Evolutionary conservation across 2,113 vertebrate species (phyloP), one percentile per base, ranked within the genome.

Genomic region (Percina caprodes): DNA sequence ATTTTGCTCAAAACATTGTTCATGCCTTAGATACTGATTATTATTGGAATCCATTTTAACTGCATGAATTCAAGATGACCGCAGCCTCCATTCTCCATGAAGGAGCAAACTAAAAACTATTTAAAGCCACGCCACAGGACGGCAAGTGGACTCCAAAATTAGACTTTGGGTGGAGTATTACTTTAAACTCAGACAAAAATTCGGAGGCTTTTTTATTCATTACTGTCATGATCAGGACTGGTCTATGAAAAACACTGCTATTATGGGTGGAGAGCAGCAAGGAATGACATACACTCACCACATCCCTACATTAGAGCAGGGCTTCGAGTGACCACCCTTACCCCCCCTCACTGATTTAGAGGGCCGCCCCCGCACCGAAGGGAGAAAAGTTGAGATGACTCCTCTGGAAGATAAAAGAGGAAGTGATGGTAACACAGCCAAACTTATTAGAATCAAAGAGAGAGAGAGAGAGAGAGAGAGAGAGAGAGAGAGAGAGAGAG

Each of bases 351-450:
- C 69, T 83, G 70, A 84, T 86, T 94, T 90, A 96, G 89, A 96
- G 94, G 89, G 95, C 95, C 35, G 95, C 95, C 91, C 95, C 95
- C 13, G 94, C 92, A 84, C 95, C 95, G 77, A 95, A 96, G 6
- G 95, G 95, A 88, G 95, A 96, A 93, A 95, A 96, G 94, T 95
- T 95, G 88, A 96, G 95, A 88, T 96, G 95, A 86, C 93, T 88
- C 90, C 95, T 95, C 95, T 96, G 94, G 42, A 94, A 94, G 87
- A 92, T 70, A 92, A 92, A 88, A 86, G 60, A 85, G 77, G 80
- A 74, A 85, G 74, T 91, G 65, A 88, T 56, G 90, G 62, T 52
- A 88, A 90, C 23, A 87, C 23, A 87, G 62, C 52, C 66, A 54
- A 77, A 54, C 39, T 83, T 33, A 39, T 85, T 77, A 79, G 62